Evolutionary conservation across 2,113 vertebrate species (phyloP).

Genomic region (Catharus fuscescens): DNA sequence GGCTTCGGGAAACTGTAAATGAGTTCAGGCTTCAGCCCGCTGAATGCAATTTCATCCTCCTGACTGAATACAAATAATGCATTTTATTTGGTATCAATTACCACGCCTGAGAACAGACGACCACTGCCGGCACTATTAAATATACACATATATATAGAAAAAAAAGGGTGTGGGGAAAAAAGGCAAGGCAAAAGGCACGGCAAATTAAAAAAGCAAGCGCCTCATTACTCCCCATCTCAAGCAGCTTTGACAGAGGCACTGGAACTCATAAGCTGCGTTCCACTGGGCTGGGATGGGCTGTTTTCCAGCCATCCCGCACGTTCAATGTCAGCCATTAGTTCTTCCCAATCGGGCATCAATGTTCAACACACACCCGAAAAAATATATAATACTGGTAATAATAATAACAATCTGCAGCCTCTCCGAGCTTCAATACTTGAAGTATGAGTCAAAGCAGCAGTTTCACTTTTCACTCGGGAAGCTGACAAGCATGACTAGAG

Average conservation of each 20-base stretch:
- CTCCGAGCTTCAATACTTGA: slow-evolving; percentile 67
- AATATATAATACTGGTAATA: slow-evolving; percentile 72
- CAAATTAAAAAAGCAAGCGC: slow-evolving; percentile 53
- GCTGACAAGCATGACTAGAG: slow-evolving; percentile 95
- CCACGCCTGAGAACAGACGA: slow-evolving; percentile 39
- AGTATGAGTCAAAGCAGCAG: slow-evolving; percentile 75
- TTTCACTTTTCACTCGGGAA: slow-evolving; percentile 82
- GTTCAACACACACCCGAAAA: slow-evolving; percentile 69
- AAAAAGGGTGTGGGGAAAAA: neutral
- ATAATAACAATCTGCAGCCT: slow-evolving; percentile 72
- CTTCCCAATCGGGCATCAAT: slow-evolving; percentile 78
- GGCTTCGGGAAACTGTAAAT: slow-evolving; percentile 43
- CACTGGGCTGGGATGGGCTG: slow-evolving; percentile 41
- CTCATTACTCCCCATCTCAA: slow-evolving; percentile 52
- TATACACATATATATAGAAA: neutral
- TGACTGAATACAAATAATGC: slow-evolving; percentile 53
- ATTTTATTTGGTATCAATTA: slow-evolving; percentile 71
- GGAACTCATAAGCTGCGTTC: neutral
- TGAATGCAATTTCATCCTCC: slow-evolving; percentile 50
- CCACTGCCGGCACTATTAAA: neutral
- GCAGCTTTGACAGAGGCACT: slow-evolving; percentile 43
- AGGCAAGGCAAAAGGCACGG: neutral
- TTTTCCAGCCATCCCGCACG: slow-evolving; percentile 38
- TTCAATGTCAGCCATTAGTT: slow-evolving; percentile 71
- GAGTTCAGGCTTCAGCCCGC: slow-evolving; percentile 58